Evolutionary conservation across 2,113 vertebrate species (phyloP).

Genomic region (Ochotona princeps): DNA sequence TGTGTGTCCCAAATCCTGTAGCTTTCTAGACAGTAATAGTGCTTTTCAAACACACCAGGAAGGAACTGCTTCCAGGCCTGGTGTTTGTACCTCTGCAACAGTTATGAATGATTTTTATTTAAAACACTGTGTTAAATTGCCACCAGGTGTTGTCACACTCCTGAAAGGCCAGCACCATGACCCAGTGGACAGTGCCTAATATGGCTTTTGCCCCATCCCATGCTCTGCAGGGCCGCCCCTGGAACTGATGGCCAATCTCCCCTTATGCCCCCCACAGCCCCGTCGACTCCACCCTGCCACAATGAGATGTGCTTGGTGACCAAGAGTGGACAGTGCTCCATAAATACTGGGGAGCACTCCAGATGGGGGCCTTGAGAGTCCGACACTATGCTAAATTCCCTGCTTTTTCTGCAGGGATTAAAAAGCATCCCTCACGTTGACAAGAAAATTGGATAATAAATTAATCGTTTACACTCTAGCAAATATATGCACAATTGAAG

Average conservation of each 20-base stretch:
- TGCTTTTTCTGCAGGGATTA: slow-evolving; percentile 51
- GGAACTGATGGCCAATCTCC: not conserved
- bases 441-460: slow-evolving; percentile 82
- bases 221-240: accelerated
- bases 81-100: not conserved
- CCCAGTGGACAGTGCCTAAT: not conserved
- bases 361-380: slow-evolving; percentile 63
- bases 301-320: not conserved
- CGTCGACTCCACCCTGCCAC: too few species aligned
- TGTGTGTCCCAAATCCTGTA: not conserved
- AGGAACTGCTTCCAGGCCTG: not conserved
- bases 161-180: not conserved
- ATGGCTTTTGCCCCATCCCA: not conserved
- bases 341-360: slow-evolving; percentile 57
- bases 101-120: not conserved
- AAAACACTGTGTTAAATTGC: not conserved
- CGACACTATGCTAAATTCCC: slow-evolving; percentile 44
- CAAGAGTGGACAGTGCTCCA: not conserved
- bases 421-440: slow-evolving; percentile 77
- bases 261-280: too few species aligned
- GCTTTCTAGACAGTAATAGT: not conserved
- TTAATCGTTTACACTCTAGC: slow-evolving; percentile 74
- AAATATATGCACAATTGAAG: slow-evolving; percentile 72
- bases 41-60: slow-evolving; percentile 19
- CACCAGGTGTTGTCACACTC: not conserved